These are phyloP conservation scores for Thunnus thynnus DNA, from an alignment of 2,113 vertebrate genomes.

Conservation along the genomic window DNA sequence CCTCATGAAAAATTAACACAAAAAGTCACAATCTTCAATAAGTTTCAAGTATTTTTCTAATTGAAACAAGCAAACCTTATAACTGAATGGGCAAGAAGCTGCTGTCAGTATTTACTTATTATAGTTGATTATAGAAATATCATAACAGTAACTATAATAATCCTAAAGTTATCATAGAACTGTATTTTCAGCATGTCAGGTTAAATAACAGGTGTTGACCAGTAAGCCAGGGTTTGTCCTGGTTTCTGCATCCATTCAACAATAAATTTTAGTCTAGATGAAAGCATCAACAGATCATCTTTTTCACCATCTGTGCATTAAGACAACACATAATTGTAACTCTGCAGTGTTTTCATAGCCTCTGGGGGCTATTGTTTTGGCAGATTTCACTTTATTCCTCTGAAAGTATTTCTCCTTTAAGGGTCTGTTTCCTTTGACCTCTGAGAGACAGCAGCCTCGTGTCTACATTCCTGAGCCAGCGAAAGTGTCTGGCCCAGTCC, in stretches of 20 bases:
- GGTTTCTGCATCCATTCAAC: conserved; percentile 21
- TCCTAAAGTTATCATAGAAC: background rate
- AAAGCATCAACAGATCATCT: background rate
- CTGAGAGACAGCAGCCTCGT: conserved; percentile 20
- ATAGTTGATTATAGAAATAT: background rate
- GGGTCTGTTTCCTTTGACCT: conserved; percentile 56
- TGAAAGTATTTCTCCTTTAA: conserved; percentile 56
- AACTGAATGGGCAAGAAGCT: too few species aligned
- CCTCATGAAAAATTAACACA: background rate
- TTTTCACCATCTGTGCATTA: conserved; percentile 51
- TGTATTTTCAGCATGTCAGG: background rate
- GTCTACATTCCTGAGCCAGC: conserved; percentile 57
- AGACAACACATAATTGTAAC: conserved; percentile 25
- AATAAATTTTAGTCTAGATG: conserved; percentile 10
- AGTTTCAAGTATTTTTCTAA: background rate
- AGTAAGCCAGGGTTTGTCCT: conserved; percentile 7
- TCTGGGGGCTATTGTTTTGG: conserved; percentile 1
- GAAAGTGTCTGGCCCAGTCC: conserved; percentile 42
- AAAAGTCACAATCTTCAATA: background rate
- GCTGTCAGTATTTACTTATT: too few species aligned
- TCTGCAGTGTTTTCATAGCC: conserved; percentile 3
- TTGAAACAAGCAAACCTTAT: background rate
- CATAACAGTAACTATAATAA: background rate
- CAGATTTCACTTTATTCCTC: conserved; percentile 29
- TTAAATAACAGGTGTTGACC: conserved; percentile 25